Base-by-base conservation (phyloP, 1,140 invertebrate species). In the Drosophila mayri region DNA sequence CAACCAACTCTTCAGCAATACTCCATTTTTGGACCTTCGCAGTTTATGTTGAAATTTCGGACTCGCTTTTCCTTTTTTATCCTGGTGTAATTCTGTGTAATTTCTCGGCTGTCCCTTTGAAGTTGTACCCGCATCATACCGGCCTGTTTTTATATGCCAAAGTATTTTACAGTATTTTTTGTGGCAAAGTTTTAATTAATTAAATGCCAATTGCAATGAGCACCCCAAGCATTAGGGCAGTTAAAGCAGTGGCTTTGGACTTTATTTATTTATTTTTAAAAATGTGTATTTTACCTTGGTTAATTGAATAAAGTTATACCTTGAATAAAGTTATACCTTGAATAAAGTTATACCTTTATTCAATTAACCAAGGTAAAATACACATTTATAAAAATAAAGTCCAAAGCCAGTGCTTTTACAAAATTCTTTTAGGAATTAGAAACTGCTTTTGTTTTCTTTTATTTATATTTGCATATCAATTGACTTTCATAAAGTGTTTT, bases 141-240 rank as follows among this genome's bases (percentile, higher is more conserved):
- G 6, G 2, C n/a, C 28, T 18, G 5, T 12, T 43, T 72, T 59
- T 71, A 43, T 71, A 40, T 44, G 50, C 11, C 38, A 32, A 67
- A 54, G 46, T 58, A 62, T 58, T 49, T 49, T 49, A 30, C 37
- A 52, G 64, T 16, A 37, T 59, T 50, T 70, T 59, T 59, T 28
- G 3, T 41, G 16, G 25, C 22, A 12, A 32, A 25, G 47, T 70
- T 77, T 85, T 78, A 81, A 81, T 83, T 85, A 85, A 85, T 85
- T 81, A 74, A 81, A 81, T 8, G 3, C 20, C 65, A 73, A 77
- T 22, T 73, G 58, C 62, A 73, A 46, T 37, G 12, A 52, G 12
- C 8, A 44, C 47, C 44, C 63, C 22, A 22, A 38, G 32, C 11
- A 22, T 59, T 76, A 32, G 18, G 43, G 37, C 11, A 49, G n/a